phyloP scores from a whole-genome alignment of 1,140 invertebrate species.

The Charaxes varanes region DNA sequence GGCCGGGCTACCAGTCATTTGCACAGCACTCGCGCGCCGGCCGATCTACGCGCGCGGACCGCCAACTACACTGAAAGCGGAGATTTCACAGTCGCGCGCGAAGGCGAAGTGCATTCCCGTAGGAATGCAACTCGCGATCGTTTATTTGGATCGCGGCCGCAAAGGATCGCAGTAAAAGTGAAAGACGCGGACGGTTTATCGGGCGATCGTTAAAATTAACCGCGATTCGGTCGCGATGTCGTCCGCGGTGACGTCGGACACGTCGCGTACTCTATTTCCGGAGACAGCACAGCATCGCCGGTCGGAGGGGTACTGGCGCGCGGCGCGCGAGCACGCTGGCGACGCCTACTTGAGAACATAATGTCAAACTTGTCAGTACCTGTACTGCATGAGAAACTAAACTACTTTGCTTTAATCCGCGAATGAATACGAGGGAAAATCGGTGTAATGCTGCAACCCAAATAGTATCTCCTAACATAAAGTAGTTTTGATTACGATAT shows the following conservation, averaged over 20 bases:
- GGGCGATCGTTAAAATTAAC: conserved; percentile 30
- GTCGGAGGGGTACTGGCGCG: conserved; percentile 72
- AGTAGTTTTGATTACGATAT: too few relatives aligned
- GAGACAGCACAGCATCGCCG: conserved; percentile 75
- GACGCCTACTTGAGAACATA: too few relatives aligned
- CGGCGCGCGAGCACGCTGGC: conserved; percentile 15
- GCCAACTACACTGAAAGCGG: conserved; percentile 56
- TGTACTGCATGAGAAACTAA: too few relatives aligned
- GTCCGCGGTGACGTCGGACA: conserved; percentile 11
- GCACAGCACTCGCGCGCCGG: conserved; percentile 67
- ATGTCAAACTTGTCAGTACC: too few relatives aligned
- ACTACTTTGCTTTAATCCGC: too few relatives aligned
- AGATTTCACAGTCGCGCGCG: conserved; percentile 27
- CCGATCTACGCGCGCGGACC: conserved; percentile 51
- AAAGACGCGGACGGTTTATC: too few relatives aligned
- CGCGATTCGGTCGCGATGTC: conserved; percentile 40
- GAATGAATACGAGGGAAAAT: too few relatives aligned
- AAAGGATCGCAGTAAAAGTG: too few relatives aligned
- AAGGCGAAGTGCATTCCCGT: conserved; percentile 42
- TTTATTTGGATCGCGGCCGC: conserved; percentile 42
- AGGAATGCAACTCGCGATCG: conserved; percentile 43
- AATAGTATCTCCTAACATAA: too few relatives aligned
- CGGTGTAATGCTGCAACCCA: too few relatives aligned
- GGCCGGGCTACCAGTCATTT: conserved; percentile 63
- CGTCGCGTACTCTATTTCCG: conserved; percentile 71